Evolutionary conservation across 2,888 invertebrate species (phyloP), one percentile per base, ranked within the genome.

Genomic region (Amphipyra tragopoginis): DNA sequence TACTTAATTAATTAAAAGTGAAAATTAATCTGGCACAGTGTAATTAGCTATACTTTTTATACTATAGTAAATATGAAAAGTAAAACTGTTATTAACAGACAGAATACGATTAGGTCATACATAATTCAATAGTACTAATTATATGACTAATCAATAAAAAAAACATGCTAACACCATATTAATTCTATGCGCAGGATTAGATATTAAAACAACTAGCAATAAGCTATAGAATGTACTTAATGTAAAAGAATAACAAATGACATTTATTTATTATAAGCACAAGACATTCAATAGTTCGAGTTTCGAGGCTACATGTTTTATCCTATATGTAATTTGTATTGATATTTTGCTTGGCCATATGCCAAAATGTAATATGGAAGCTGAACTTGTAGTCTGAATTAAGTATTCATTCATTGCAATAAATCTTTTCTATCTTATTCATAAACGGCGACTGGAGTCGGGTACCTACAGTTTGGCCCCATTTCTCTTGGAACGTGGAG

Each of bases 381-480:
- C 83, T 74, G 85, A 85, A 85, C 82, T 87, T 87, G 86, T 83
- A 84, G 82, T 81, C 80, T 70, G 86, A 86, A 89, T 90, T 90
- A 91, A 90, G 87, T 88, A 90, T 89, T 90, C 90, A 89, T 90
- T 89, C 86, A 87, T 79, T 84, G 83, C 81, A 77, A 88, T 92
- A 91, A 90, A 92, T 92, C 88, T 89, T 86, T 86, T 87, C 83
- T 87, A 89, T 90, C 84, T 89, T 89, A 89, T 91, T 86, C 86
- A 83, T 86, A 86, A 86, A 85, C 66, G 82, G 68, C 66, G 57
- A 65, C 72, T 71, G 75, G 65, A 66, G 61, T 59, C 65, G 49
- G 59, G 55, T 73, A 69, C 67, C 65, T 72, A 73, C 72, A 62
- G 70, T 64, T 62, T 84, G 86, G 70, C 85, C 82, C 80, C 82